Evolutionary conservation across 2,113 vertebrate genomes (phyloP).

Genomic region (Vireo altiloquus): DNA sequence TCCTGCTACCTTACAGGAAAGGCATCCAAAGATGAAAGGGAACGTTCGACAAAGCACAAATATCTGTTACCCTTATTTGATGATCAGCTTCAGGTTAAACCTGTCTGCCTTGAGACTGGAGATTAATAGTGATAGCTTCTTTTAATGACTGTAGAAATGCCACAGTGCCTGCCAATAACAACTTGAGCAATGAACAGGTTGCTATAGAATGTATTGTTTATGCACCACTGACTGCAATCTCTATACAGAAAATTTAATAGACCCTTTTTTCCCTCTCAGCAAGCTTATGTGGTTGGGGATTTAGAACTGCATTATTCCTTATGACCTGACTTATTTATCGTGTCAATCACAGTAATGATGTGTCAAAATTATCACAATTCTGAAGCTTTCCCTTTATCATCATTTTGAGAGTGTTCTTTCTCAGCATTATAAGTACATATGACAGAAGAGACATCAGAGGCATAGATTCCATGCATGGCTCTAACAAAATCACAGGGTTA

Average conservation of each 20-base stretch:
- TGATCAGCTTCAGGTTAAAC: constrained; percentile 40
- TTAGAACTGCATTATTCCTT: constrained; percentile 59
- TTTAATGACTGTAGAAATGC: constrained; percentile 37
- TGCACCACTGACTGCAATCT: constrained; percentile 15
- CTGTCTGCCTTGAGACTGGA: constrained; percentile 21
- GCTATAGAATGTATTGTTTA: constrained; percentile 50
- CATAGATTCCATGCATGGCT: not conserved
- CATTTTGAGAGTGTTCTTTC: not conserved
- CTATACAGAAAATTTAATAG: constrained; percentile 53
- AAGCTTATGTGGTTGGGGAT: constrained; percentile 38
- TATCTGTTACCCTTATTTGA: not conserved
- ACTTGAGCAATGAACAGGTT: constrained; percentile 55
- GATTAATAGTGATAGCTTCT: constrained; percentile 46
- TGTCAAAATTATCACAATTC: constrained; percentile 41
- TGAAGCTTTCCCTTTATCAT: constrained; percentile 20
- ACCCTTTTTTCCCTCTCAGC: constrained; percentile 17
- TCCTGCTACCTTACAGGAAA: not conserved
- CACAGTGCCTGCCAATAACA: constrained; percentile 43
- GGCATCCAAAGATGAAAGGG: not conserved
- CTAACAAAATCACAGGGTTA: not conserved
- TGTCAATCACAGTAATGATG: constrained; percentile 68
- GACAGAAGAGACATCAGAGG: not conserved
- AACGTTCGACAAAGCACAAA: not conserved
- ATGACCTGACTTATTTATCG: constrained; percentile 70
- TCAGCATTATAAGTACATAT: not conserved